Evolutionary conservation across 1,140 invertebrate species (phyloP), one percentile per base, ranked within the genome.

Genomic region (Drosophila sturtevanti): DNA sequence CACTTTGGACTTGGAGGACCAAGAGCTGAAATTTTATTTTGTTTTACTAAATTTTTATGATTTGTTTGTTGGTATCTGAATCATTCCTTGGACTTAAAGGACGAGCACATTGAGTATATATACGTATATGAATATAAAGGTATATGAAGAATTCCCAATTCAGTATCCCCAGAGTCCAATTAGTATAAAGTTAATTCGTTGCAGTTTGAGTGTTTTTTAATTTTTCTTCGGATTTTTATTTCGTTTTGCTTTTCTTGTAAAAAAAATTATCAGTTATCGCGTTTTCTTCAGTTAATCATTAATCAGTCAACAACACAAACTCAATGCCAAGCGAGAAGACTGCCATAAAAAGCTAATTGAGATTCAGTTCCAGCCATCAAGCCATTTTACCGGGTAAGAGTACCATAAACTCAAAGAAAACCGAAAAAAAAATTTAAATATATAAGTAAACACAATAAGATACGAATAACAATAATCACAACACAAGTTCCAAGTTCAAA

Each of bases 181-280:
- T 34, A 3, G 16, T 18, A 9, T 3, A 18, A 35, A 7, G 3
- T 18, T 16, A 0, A 6, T 1, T 56, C 24, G 0, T 27, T 48
- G 14, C 55, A 74, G 70, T 66, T 73, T 56, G 54, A 12, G 52
- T 21, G 52, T 69, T 69, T 22, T 22, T 31, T 48, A 21, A 0
- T 48, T 48, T 21, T 37, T 27, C 22, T 68, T 58, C 11, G 22
- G 52, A 35, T 69, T 69, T 61, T 12, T 41, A 41, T 65, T 73
- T 2, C 16, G 44, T 74, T 74, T 74, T 73, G 65, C 4, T 52
- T 66, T 35, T 59, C 44, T 65, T 65, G 41, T 54, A 31, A 10
- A 48, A 48, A 22, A 54, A 54, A 54, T 44, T 16, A 27, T 41
- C 35, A 58, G 61, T 67, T 61, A 21, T 51, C 63, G 16, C 41